Conservation (phyloP, 2,888 invertebrate species). For the Apamea epomidion region DNA sequence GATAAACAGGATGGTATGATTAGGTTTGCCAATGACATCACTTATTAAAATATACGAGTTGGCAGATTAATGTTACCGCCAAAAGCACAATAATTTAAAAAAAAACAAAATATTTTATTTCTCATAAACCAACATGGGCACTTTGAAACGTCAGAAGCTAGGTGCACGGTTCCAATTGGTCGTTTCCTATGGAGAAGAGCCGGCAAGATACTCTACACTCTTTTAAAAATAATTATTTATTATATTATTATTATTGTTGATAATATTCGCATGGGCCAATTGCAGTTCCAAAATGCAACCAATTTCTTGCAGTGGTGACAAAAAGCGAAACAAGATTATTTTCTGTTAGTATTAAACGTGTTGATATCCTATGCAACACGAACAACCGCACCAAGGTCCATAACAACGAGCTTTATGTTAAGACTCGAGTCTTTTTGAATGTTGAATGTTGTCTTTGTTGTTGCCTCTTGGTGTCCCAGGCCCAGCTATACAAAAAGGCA, state of each 20-base stretch:
- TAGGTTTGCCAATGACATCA: slow-evolving; percentile 25
- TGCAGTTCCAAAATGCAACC: slow-evolving; percentile 11
- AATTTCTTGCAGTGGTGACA: not conserved
- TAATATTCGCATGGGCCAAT: slow-evolving; percentile 5
- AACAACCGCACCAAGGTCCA: not conserved
- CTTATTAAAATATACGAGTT: slow-evolving; percentile 15
- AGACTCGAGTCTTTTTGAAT: not conserved
- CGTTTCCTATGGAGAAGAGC: no score
- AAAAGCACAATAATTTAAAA: not conserved
- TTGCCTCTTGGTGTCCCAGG: not conserved
- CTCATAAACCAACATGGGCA: no score
- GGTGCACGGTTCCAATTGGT: no score
- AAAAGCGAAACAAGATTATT: not conserved
- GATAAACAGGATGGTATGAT: slow-evolving; percentile 48
- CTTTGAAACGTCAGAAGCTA: no score
- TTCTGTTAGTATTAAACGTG: not conserved
- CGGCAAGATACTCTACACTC: no score
- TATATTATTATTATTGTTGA: not conserved
- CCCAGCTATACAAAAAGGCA: not conserved
- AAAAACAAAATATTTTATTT: no score
- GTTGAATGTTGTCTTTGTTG: not conserved
- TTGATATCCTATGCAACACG: not conserved
- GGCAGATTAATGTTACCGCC: slow-evolving; percentile 3
- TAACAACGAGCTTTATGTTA: not conserved
- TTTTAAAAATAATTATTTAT: no score